Base-by-base conservation (phyloP, 2,797 vertebrate genomes). In the Chrosomus eos region DNA sequence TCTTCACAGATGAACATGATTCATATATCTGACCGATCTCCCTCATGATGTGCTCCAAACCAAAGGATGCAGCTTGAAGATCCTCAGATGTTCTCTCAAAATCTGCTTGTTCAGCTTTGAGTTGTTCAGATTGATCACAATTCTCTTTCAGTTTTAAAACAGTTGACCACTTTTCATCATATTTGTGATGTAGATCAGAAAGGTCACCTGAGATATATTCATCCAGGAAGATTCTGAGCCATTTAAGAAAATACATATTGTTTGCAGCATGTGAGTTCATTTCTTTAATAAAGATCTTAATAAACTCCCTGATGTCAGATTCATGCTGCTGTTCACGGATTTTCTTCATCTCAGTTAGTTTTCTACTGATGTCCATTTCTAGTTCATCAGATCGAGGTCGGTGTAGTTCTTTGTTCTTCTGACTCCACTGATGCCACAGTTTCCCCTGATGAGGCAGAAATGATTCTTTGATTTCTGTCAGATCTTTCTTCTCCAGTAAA, bases 301-400 rank as follows among this genome's bases (percentile, higher is more conserved):
- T 3, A 28, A 62, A 62, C 2, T 0, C 26, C 16, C 60, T 16
- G 26, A 62, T 62, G 26, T 28, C 60, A 62, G 2, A 28, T 62
- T 62, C 26, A 62, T 28, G 60, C 26, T 62, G 60, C 5, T 62
- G 5, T 28, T 62, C 0, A 7, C 60, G 60, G 13, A 62, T 16
- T 16, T 10, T 1, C 60, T 62, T 2, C 60, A 62, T 62, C 0
- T 62, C 5, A 0, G 13, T 28, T 28, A 28, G 2, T 16, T 62
- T 62, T 7, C 60, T 62, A 62, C 13, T 28, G 13, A 62, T 0
- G 1, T 62, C 26, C 5, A 28, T 62, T 62, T 62, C 0, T 28
- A 0, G 0, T 3, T 62, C 13, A 7, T 62, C 0, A 16, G 1
- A 26, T 62, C 0, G 2, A 28, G 26, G 60, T 28, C 13, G 26